These are phyloP conservation scores for Neogale vison DNA, from an alignment of 2,113 vertebrate genomes.

Conservation along the genomic window DNA sequence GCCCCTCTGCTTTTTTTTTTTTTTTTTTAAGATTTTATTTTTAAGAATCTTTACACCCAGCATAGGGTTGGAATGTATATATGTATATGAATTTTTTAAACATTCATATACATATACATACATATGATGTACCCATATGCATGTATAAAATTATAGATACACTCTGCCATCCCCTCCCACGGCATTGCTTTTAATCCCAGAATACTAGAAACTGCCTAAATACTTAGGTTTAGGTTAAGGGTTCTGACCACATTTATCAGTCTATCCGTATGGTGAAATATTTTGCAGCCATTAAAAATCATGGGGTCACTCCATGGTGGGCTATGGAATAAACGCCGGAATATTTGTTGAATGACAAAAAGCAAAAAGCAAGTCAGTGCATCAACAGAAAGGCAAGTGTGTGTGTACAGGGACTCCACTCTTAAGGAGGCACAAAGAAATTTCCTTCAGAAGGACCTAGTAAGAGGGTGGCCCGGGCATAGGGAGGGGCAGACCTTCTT, in stretches of 20 bases:
- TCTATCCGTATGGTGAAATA: background rate
- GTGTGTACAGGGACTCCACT: background rate
- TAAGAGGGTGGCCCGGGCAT: background rate
- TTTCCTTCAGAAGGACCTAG: no score
- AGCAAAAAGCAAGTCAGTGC: background rate
- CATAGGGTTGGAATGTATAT: background rate
- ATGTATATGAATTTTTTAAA: no score
- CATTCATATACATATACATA: no score
- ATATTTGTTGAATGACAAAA: background rate
- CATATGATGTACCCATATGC: no score
- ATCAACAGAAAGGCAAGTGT: background rate
- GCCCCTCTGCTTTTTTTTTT: background rate
- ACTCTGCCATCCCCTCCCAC: background rate
- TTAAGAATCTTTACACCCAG: background rate
- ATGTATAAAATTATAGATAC: background rate
- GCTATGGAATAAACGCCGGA: background rate
- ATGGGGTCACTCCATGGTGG: background rate
- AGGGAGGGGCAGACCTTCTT: background rate
- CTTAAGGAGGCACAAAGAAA: background rate
- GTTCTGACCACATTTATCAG: background rate
- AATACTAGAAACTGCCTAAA: background rate
- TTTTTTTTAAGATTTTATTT: background rate
- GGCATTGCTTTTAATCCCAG: background rate
- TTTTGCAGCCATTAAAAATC: background rate
- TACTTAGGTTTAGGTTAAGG: background rate